Conservation (phyloP, 2,888 invertebrate genomes). For the Odontomyia ornata region DNA sequence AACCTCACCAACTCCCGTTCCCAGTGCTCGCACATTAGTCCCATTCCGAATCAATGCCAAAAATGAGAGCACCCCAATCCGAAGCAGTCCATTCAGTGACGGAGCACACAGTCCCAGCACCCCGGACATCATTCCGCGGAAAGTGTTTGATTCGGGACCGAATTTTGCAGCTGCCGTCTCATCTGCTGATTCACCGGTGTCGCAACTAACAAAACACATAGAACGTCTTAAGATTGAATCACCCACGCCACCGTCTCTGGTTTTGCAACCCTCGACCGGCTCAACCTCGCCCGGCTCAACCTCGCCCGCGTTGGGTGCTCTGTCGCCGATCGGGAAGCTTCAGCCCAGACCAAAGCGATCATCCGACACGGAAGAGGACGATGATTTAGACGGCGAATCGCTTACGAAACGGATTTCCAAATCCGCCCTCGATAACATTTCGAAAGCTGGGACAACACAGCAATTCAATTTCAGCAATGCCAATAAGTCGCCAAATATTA, state of each 20-base stretch:
- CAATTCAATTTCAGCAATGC: constrained; percentile 63
- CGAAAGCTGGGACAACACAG: constrained; percentile 73
- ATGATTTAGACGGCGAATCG: constrained; percentile 54
- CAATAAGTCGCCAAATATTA: constrained; percentile 23
- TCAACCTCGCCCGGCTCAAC: constrained; percentile 29
- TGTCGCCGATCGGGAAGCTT: constrained; percentile 15
- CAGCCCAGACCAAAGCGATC: background rate
- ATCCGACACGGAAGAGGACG: constrained; percentile 43
- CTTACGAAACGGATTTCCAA: constrained; percentile 64
- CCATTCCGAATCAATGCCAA: constrained; percentile 29
- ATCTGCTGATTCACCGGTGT: constrained; percentile 57
- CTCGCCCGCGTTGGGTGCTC: constrained; percentile 8
- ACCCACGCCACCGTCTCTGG: constrained; percentile 19
- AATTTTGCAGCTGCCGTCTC: constrained; percentile 45
- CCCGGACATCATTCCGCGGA: constrained; percentile 65
- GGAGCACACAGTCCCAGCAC: constrained; percentile 56
- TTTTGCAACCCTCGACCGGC: constrained; percentile 1
- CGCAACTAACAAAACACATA: constrained; percentile 58
- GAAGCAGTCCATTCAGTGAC: constrained; percentile 18
- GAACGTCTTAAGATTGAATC: constrained; percentile 56
- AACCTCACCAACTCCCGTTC: constrained; percentile 11
- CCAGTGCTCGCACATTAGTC: constrained; percentile 43
- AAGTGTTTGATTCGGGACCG: constrained; percentile 51
- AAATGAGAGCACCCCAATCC: constrained; percentile 49
- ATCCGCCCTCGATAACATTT: constrained; percentile 73